phyloP scores from a whole-genome alignment of 2,888 invertebrate genomes.

The Congeria kusceri region DNA sequence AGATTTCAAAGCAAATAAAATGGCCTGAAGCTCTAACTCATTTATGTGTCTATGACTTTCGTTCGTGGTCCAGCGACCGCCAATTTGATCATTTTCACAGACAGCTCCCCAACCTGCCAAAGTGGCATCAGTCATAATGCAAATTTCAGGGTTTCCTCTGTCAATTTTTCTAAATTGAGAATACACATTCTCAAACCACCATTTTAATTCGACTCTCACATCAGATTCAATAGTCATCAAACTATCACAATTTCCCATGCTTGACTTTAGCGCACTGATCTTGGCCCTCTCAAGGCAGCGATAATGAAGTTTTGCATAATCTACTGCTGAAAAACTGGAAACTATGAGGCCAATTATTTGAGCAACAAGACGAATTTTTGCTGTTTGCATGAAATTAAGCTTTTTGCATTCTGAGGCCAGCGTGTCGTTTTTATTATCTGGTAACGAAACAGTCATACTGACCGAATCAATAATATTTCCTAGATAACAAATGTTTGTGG shows the following conservation, averaged over 20 bases:
- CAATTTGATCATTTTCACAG: conserved; percentile 11
- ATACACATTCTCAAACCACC: conserved; percentile 34
- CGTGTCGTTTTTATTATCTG: conserved; percentile 32
- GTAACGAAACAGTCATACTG: conserved; percentile 41
- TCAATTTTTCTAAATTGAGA: background rate
- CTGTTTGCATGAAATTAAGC: background rate
- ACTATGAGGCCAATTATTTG: conserved; percentile 43
- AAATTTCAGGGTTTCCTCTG: conserved; percentile 7
- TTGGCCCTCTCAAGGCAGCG: conserved; percentile 42
- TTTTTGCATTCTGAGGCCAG: conserved; percentile 17
- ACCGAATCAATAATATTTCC: conserved; percentile 53
- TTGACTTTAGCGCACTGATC: conserved; percentile 29
- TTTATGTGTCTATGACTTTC: conserved; percentile 34
- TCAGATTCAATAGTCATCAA: background rate
- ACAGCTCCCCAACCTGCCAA: conserved; percentile 24
- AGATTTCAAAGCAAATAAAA: conserved; percentile 15
- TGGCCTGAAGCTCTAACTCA: conserved; percentile 22
- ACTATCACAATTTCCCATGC: conserved; percentile 35
- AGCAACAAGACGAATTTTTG: conserved; percentile 40
- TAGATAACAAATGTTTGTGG: conserved; percentile 34
- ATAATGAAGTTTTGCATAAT: conserved; percentile 45
- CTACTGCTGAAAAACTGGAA: conserved; percentile 45
- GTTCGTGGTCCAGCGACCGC: conserved; percentile 17
- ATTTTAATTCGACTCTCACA: conserved; percentile 17
- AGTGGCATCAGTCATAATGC: conserved; percentile 17